A percentile compares a stretch with the other conserved stretches of the same genome.
Evolutionary conservation across 2,113 vertebrate genomes (phyloP).

Genomic region (Alces alces): DNA sequence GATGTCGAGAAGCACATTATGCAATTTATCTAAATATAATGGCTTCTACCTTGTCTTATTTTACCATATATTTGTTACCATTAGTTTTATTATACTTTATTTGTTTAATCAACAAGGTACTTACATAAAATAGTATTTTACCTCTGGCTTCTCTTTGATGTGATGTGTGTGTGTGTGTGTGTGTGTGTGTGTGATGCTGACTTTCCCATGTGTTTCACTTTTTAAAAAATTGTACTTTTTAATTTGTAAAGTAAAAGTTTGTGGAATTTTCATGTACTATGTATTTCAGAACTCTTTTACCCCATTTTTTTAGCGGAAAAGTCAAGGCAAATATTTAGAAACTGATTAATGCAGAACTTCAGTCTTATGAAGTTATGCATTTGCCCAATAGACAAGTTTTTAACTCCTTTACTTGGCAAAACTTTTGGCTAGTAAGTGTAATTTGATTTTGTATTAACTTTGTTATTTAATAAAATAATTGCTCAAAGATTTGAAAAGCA

Average conservation of each 20-base stretch:
- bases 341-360: background rate
- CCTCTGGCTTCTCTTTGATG: background rate
- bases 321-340: background rate
- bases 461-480: background rate
- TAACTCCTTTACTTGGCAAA: background rate
- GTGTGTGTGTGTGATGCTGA: background rate
- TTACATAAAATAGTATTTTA: background rate
- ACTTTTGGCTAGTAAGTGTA: background rate
- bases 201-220: background rate
- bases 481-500: background rate
- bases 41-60: background rate
- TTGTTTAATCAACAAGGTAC: background rate
- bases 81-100: background rate
- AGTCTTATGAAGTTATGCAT: background rate
- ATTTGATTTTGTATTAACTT: background rate
- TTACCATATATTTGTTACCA: background rate
- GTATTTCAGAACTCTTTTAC: background rate
- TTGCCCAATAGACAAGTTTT: background rate
- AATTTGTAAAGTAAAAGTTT: background rate
- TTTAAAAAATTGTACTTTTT: background rate
- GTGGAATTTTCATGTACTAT: background rate
- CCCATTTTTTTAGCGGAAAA: background rate
- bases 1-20: background rate
- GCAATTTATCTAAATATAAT: background rate
- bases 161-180: background rate